A percentile compares a stretch with the other conserved stretches of the same genome.
Conservation (phyloP, 2,113 vertebrate genomes). For the Hippoglossus stenolepis region DNA sequence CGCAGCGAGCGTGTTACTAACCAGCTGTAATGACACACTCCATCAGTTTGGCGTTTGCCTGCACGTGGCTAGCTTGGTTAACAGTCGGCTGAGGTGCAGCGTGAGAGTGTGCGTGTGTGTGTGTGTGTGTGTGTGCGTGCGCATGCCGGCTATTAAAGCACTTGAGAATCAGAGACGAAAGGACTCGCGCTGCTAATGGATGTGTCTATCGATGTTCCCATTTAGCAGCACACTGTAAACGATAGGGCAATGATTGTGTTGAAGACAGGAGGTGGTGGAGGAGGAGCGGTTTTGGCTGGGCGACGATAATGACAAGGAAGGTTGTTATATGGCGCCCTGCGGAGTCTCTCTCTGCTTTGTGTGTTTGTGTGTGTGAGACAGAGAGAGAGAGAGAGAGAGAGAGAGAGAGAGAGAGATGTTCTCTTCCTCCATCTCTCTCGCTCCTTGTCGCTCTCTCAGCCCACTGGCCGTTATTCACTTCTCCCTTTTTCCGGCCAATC, state of each 20-base stretch:
- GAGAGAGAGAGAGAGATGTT: background rate
- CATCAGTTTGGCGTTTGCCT: constrained; percentile 52
- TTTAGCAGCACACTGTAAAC: constrained; percentile 74
- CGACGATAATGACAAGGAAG: constrained; percentile 73
- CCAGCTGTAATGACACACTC: constrained; percentile 68
- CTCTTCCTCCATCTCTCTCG: constrained; percentile 46
- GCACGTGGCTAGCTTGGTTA: constrained; percentile 56
- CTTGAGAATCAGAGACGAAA: constrained; percentile 69
- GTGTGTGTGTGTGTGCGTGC: constrained; percentile 8
- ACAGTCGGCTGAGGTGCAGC: constrained; percentile 34
- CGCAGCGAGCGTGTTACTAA: constrained; percentile 43
- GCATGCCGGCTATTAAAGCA: constrained; percentile 63
- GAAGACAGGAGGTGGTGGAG: constrained; percentile 63
- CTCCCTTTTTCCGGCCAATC: constrained; percentile 6
- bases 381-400: constrained; percentile 1
- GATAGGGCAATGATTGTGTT: constrained; percentile 73
- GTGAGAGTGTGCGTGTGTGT: background rate
- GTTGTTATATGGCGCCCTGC: constrained; percentile 73
- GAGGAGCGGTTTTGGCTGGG: constrained; percentile 60
- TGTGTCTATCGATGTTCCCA: constrained; percentile 77
- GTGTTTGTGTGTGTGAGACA: constrained; percentile 4
- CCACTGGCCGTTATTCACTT: constrained; percentile 67
- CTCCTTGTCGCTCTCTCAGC: constrained; percentile 24
- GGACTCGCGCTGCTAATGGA: constrained; percentile 72
- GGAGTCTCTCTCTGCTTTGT: constrained; percentile 52